phyloP scores from a whole-genome alignment of 2,888 invertebrate species.

The Campoplex capitator region DNA sequence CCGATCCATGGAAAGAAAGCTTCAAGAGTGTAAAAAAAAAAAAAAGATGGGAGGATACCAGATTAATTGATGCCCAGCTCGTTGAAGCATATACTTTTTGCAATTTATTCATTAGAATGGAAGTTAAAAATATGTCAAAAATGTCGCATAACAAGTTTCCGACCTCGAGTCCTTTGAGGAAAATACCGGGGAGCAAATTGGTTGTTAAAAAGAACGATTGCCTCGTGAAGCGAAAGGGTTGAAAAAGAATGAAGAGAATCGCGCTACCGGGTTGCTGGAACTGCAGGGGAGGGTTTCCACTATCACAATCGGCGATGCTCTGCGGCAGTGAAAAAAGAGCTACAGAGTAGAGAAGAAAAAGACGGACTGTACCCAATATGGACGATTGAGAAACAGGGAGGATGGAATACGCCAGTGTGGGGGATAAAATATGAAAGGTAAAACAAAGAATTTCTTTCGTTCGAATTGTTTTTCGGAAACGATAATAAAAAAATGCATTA shows the following conservation, averaged over 20 bases:
- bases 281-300: constrained; percentile 28
- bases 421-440: constrained; percentile 51
- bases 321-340: constrained; percentile 66
- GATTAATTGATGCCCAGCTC: constrained; percentile 61
- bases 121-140: constrained; percentile 61
- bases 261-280: constrained; percentile 41
- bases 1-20: constrained; percentile 13
- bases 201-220: constrained; percentile 62
- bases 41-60: constrained; percentile 11
- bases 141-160: constrained; percentile 56
- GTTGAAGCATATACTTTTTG: constrained; percentile 41
- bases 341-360: constrained; percentile 27
- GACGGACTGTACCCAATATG: constrained; percentile 6
- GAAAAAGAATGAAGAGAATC: constrained; percentile 58
- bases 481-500: constrained; percentile 83
- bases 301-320: constrained; percentile 46
- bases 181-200: constrained; percentile 55
- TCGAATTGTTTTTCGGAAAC: constrained; percentile 79
- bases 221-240: constrained; percentile 41
- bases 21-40: constrained; percentile 12
- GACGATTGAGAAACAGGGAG: constrained; percentile 36
- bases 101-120: constrained; percentile 63
- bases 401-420: constrained; percentile 25
- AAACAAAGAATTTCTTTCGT: constrained; percentile 38
- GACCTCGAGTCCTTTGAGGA: constrained; percentile 48